Percentiles rank a stretch among this genome's conserved stretches.
Evolutionary conservation across 1,140 invertebrate genomes (phyloP).

Genomic region (Drosophila seguyi): DNA sequence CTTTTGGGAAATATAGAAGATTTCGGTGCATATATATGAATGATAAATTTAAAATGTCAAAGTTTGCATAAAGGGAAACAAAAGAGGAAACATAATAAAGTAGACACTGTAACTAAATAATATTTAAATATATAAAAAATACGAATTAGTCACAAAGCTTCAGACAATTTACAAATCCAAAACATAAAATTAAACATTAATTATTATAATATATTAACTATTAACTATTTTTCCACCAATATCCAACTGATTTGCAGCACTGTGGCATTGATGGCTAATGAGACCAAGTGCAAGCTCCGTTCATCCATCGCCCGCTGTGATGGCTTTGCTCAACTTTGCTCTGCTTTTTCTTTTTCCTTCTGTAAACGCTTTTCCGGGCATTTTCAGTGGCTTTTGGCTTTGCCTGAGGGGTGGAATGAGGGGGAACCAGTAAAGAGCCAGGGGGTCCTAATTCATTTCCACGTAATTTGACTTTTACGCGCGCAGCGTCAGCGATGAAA

Average conservation of each 20-base stretch:
- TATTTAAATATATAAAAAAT: neutral
- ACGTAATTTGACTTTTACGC: conserved; percentile 77
- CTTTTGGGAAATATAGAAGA: neutral
- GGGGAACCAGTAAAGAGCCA: neutral
- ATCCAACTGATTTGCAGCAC: neutral
- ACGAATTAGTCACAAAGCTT: neutral
- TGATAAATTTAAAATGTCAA: neutral
- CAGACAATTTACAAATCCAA: neutral
- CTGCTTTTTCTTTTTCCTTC: conserved; percentile 19
- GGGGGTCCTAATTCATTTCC: conserved; percentile 73
- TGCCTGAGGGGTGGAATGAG: too few relatives aligned
- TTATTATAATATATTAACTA: neutral
- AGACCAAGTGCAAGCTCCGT: conserved; percentile 36
- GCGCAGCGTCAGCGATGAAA: conserved; percentile 32
- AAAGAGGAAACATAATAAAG: too few relatives aligned
- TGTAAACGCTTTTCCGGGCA: conserved; percentile 37
- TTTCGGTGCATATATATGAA: neutral
- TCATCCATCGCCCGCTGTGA: conserved; percentile 51
- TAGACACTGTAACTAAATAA: too few relatives aligned
- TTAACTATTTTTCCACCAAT: neutral
- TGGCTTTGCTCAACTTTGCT: conserved; percentile 23
- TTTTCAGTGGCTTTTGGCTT: conserved; percentile 36
- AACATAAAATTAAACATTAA: neutral
- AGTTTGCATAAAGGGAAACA: neutral
- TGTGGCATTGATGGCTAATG: conserved; percentile 26